phyloP scores from a whole-genome alignment of 1,140 invertebrate species.

The Melanaphis sacchari region DNA sequence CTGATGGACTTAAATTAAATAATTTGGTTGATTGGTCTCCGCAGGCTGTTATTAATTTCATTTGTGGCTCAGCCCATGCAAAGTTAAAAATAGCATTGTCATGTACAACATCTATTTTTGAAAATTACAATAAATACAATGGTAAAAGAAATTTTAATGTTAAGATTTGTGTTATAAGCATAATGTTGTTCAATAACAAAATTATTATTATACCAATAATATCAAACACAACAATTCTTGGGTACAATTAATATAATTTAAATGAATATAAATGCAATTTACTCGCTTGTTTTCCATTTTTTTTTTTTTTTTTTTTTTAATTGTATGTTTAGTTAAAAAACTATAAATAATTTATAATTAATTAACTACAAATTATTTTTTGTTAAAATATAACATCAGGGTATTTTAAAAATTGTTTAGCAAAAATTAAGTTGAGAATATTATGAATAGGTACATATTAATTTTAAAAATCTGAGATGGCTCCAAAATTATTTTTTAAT shows the following conservation, averaged over 20 bases:
- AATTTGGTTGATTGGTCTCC: slow-evolving; percentile 25
- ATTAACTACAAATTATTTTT: too few relatives aligned
- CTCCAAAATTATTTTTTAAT: too few relatives aligned
- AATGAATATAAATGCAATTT: background rate
- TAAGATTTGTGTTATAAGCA: background rate
- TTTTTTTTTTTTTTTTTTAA: background rate
- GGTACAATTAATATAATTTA: background rate
- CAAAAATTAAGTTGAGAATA: too few relatives aligned
- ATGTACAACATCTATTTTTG: background rate
- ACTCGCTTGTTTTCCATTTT: background rate
- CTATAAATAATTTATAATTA: too few relatives aligned
- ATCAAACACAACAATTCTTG: background rate
- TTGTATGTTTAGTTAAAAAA: background rate
- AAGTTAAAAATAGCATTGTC: slow-evolving; percentile 38
- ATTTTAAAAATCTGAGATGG: too few relatives aligned
- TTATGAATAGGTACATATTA: too few relatives aligned
- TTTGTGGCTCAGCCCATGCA: slow-evolving; percentile 40
- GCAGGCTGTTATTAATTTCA: slow-evolving; percentile 33
- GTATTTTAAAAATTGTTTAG: too few relatives aligned
- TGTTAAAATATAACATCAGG: too few relatives aligned
- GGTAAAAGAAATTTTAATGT: background rate
- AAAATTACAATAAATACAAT: background rate
- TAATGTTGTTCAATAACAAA: background rate
- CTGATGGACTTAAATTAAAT: background rate
- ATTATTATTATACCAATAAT: background rate